Evolutionary conservation across 1,140 invertebrate species (phyloP), one percentile per base, ranked within the genome.

Genomic region (Drosophila carrolli): DNA sequence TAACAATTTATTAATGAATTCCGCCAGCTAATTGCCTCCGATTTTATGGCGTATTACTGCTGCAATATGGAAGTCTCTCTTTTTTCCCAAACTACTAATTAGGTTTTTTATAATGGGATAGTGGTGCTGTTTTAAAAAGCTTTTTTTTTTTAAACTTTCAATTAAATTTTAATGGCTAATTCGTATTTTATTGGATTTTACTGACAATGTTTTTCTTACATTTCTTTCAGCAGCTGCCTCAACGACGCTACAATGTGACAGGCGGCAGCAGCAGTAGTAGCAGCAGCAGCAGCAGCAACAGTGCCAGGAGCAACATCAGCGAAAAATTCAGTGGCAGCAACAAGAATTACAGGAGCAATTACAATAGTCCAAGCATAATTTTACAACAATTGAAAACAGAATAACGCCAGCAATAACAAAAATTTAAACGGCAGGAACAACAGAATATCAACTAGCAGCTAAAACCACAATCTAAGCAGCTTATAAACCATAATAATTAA

Each of bases 171-270:
- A 32, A 32, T 32, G 29, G 29, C 29, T 32, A 7, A 32, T 6
- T 32, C 29, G 6, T 16, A 16, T 16, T 16, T 19, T 19, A 19
- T 19, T 19, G 2, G 6, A 32, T 40, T 40, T n/a, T 40, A 40
- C 5, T 37, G 9, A 68, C 29, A 29, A 37, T n/a, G 27, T 14
- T 4, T 19, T 38, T 0, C 2, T 8, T 44, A 0, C 32, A 38
- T 56, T 38, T 51, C 43, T 86, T 82, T 46, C 75, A 83, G 76
- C 62, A 62, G 82, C 61, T 76, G 51, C 57, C 77, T 46, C 66
- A 63, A 55, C 61, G 61, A 72, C 82, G 83, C 78, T 79, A 79
- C 78, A 77, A 86, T 86, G 84, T 86, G 72, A 88, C 60, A 68
- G 55, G 51, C 48, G 46, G 43, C 68, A 56, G 55, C 54, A 43